phyloP scores from a whole-genome alignment of 2,888 invertebrate species.

The Hirtodrosophila duncani region DNA sequence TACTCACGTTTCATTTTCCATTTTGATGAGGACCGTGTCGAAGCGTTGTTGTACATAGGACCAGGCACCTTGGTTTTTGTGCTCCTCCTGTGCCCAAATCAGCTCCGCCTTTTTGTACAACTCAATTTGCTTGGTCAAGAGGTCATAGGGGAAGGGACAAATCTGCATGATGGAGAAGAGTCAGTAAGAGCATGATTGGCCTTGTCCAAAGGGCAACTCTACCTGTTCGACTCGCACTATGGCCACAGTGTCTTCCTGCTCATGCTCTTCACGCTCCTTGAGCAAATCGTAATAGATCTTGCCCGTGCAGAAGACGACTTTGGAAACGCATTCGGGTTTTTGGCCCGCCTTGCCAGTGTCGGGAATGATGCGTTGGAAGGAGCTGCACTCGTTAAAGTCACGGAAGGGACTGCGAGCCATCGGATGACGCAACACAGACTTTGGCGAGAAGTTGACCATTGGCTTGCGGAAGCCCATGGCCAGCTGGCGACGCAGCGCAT shows the following conservation, averaged over 20 bases:
- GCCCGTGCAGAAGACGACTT: constrained; percentile 88
- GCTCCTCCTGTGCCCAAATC: constrained; percentile 90
- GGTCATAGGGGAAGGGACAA: constrained; percentile 90
- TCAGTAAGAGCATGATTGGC: neutral
- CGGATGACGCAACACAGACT: constrained; percentile 95
- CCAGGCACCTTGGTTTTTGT: constrained; percentile 91
- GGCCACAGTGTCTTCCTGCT: constrained; percentile 85
- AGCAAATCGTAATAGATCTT: constrained; percentile 89
- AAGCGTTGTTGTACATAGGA: constrained; percentile 84
- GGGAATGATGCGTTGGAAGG: constrained; percentile 84
- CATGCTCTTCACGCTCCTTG: constrained; percentile 83
- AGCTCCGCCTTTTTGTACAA: constrained; percentile 84
- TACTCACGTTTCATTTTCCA: constrained; percentile 45
- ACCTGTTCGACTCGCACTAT: constrained; percentile 90
- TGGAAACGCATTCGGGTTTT: constrained; percentile 82
- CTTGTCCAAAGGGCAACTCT: neutral
- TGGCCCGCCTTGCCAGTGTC: constrained; percentile 81
- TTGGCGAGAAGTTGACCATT: constrained; percentile 96
- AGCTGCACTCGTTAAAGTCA: constrained; percentile 90
- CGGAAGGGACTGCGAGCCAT: constrained; percentile 95
- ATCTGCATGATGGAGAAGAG: constrained; percentile 61
- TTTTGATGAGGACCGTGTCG: constrained; percentile 81
- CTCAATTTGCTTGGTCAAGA: constrained; percentile 83
- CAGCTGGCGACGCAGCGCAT: constrained; percentile 95
- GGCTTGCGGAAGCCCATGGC: constrained; percentile 98